Base-by-base conservation (phyloP, 2,888 invertebrate genomes). In the Polydrusus cervinus region DNA sequence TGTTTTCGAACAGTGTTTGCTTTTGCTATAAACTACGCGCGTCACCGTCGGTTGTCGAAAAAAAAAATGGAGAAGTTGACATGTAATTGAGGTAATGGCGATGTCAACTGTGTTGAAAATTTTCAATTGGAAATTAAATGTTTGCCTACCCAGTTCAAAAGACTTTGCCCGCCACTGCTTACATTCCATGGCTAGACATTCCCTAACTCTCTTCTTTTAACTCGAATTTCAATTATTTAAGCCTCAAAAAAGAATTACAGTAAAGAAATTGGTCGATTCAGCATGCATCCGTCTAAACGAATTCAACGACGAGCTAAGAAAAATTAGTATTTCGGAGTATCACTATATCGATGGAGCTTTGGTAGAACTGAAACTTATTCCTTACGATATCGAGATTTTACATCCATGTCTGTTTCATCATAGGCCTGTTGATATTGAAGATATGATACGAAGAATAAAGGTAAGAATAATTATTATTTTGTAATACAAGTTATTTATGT, bases 261-360 rank as follows among this genome's bases (percentile, higher is more conserved):
- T 92, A 0, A 89, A 89, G 79, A 87, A 88, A 79, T 83, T 92
- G 18, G 89, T 93, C 60, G 91, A 92, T 75, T 89, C 90, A 0
- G 84, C 91, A 0, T 89, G 90, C 1, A 81, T 82, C 8, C 82
- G 92, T 10, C 86, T 92, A 79, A 85, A 90, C 1, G 92, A 93
- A 82, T 83, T 92, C 20, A 91, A 91, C 82, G 82, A 85, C 40
- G 89, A 89, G 55, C 82, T 93, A 16, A 89, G 90, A 80, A 88
- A 89, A 76, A 86, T 91, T 10, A 90, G 91, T 83, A 86, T 88
- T 7, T 89, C 90, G 8, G 91, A 92, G 82, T 91, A 88, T 81
- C 93, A 93, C 65, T 95, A 93, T 86, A 89, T 93, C 62, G 95
- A 95, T 82, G 92, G 93, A 80, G 89, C 91, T 34, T 84, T 94